These are phyloP conservation scores for Aix galericulata DNA, from an alignment of 2,113 vertebrate genomes.

Conservation along the genomic window DNA sequence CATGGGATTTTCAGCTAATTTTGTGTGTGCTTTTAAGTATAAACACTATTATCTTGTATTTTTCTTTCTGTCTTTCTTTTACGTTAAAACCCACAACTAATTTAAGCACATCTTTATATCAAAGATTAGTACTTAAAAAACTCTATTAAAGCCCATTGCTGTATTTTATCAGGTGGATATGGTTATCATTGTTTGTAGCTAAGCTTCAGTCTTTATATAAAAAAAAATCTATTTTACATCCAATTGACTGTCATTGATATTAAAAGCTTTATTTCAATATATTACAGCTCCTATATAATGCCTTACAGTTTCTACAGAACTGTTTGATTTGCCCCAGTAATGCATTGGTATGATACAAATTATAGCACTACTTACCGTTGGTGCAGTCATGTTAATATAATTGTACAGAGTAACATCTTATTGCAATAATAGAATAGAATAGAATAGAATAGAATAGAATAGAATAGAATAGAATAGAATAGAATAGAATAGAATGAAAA, in stretches of 20 bases:
- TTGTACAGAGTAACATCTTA: neutral
- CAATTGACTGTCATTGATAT: neutral
- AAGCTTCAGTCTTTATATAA: neutral
- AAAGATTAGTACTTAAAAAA: neutral
- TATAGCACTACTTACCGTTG: neutral
- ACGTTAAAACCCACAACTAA: neutral
- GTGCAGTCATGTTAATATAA: neutral
- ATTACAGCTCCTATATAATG: neutral
- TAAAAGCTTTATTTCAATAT: neutral
- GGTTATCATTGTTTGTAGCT: neutral
- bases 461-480: neutral
- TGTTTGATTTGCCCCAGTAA: neutral
- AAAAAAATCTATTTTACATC: neutral
- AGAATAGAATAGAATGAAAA: neutral
- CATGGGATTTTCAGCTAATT: neutral
- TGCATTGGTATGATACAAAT: neutral
- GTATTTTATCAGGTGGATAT: neutral
- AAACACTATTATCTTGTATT: neutral
- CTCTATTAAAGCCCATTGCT: neutral
- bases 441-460: neutral
- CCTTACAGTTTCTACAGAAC: neutral
- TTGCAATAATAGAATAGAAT: neutral
- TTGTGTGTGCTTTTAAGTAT: neutral
- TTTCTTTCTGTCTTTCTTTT: neutral
- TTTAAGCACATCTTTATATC: neutral